These are phyloP conservation scores for Chamaea fasciata DNA, from an alignment of 2,113 vertebrate species.

Conservation along the genomic window DNA sequence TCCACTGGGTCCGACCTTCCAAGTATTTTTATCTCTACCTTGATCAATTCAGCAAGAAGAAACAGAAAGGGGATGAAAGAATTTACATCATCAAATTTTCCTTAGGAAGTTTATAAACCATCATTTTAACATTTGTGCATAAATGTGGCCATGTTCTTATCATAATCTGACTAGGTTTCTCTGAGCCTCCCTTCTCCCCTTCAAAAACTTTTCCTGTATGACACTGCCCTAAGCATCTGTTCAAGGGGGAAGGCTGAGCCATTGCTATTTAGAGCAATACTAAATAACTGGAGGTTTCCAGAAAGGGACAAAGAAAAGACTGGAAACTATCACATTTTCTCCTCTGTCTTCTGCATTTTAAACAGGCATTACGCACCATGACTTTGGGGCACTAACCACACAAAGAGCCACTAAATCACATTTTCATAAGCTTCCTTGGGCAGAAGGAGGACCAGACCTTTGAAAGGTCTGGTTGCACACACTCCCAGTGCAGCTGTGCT, in stretches of 20 bases:
- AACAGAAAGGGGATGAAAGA: not conserved
- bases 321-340: not conserved
- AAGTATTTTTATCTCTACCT: not conserved
- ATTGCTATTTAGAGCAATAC: not conserved
- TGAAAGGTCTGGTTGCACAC: not conserved
- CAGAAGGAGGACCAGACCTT: not conserved
- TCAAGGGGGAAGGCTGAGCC: not conserved
- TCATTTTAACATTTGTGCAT: not conserved
- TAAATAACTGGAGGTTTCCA: not conserved
- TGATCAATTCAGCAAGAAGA: not conserved
- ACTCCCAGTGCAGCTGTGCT: rapidly evolving
- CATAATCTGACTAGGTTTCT: not conserved
- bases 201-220: not conserved
- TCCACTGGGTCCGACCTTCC: not conserved
- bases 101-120: not conserved
- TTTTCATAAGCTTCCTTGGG: not conserved
- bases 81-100: not conserved
- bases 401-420: not conserved
- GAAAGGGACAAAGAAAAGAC: not conserved
- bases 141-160: not conserved
- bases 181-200: not conserved
- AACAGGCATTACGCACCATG: not conserved
- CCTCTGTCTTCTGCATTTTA: not conserved
- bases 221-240: not conserved
- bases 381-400: not conserved